These are phyloP conservation scores for Naja naja DNA, from an alignment of 2,113 vertebrate species.

Conservation along the genomic window DNA sequence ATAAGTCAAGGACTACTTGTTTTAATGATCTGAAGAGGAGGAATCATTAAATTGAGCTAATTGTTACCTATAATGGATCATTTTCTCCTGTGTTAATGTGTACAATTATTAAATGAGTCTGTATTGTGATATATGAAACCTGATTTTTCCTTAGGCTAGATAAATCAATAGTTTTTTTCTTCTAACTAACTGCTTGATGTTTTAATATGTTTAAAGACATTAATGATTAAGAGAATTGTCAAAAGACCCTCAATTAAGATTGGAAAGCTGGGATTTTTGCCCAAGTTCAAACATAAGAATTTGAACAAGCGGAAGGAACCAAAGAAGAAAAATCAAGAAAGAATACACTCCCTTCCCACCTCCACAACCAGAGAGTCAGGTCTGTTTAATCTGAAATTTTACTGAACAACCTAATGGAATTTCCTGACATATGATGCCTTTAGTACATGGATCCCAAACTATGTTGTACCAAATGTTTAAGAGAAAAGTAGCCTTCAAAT, in stretches of 20 bases:
- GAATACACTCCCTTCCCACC: conserved; percentile 96
- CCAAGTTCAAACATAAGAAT: conserved; percentile 91
- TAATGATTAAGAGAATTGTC: conserved; percentile 98
- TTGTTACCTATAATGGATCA: neutral
- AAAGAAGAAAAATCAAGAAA: conserved; percentile 91
- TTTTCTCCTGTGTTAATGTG: neutral
- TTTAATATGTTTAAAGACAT: conserved; percentile 73
- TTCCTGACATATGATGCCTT: neutral
- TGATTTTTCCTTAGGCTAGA: neutral
- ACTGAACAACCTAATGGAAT: neutral
- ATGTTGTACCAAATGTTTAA: neutral
- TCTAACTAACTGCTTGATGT: conserved; percentile 13
- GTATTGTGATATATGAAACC: neutral
- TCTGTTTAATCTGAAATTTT: conserved; percentile 55
- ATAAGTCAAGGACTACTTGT: neutral
- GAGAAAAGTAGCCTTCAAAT: neutral
- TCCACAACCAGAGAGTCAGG: conserved; percentile 91
- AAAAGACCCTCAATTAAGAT: conserved; percentile 86
- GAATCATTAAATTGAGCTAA: neutral
- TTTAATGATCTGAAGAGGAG: neutral
- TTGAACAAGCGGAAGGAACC: conserved; percentile 89
- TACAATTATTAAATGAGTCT: neutral
- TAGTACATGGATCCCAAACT: neutral
- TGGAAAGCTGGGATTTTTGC: conserved; percentile 95
- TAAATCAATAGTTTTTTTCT: neutral